These are phyloP conservation scores for Helostoma temminkii DNA, from an alignment of 2,797 vertebrate species.

Conservation along the genomic window DNA sequence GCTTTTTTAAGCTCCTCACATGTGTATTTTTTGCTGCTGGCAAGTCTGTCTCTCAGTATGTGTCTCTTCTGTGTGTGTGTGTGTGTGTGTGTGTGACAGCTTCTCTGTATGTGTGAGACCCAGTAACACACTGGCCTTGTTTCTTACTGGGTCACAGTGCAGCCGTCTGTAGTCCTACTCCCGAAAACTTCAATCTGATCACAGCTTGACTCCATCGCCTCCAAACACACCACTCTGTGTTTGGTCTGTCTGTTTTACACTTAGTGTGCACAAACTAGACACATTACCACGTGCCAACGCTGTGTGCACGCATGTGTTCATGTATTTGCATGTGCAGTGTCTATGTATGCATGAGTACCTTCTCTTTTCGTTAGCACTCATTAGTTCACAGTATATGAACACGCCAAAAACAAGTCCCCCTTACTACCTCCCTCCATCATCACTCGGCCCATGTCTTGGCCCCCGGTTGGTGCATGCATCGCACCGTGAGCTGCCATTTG, in stretches of 20 bases:
- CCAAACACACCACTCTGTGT: conserved; percentile 29
- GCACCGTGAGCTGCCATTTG: conserved; percentile 72
- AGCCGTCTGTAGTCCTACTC: conserved; percentile 48
- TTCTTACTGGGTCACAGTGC: conserved; percentile 76
- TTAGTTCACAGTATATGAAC: conserved; percentile 81
- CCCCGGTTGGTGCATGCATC: conserved; percentile 53
- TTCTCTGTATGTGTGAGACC: conserved; percentile 52
- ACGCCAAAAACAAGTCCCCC: conserved; percentile 76
- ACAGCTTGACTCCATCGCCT: conserved; percentile 71
- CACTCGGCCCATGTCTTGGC: conserved; percentile 21
- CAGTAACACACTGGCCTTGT: conserved; percentile 76
- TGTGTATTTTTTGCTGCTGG: conserved; percentile 12
- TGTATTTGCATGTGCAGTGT: neutral
- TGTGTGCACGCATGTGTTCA: neutral
- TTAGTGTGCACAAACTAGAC: neutral
- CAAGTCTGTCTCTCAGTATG: conserved; percentile 15
- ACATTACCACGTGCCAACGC: conserved; percentile 22
- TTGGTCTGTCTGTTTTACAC: conserved; percentile 26
- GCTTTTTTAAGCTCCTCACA: conserved; percentile 13
- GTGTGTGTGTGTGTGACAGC: conserved; percentile 29
- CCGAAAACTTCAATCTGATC: conserved; percentile 65
- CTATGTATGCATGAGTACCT: conserved; percentile 63
- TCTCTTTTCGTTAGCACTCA: conserved; percentile 61
- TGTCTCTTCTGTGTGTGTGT: conserved; percentile 15
- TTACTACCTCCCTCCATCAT: conserved; percentile 35